Percentiles rank a stretch among this genome's conserved stretches.
Evolutionary conservation across 2,888 invertebrate genomes (phyloP).

Genomic region (Scotopteryx bipunctaria): DNA sequence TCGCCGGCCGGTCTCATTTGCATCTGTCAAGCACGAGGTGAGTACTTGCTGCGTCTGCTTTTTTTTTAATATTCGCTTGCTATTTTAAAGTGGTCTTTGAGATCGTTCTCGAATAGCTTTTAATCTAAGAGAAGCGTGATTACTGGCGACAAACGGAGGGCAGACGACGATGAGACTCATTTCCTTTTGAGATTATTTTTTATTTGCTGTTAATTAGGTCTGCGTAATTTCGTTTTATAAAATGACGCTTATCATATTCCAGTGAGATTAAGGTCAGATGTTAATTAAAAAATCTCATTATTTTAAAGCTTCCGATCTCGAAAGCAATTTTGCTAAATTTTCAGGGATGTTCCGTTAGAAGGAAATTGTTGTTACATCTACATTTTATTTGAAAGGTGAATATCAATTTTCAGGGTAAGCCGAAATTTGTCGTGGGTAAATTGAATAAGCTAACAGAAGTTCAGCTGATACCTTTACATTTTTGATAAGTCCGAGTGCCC

Average conservation of each 20-base stretch:
- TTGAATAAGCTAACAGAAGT: conserved; percentile 33
- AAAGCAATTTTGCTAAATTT: conserved; percentile 1
- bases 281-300: conserved; percentile 10
- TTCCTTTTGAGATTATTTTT: conserved; percentile 41
- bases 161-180: conserved; percentile 31
- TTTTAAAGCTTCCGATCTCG: not conserved
- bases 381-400: conserved; percentile 3
- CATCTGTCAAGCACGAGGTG: conserved; percentile 72
- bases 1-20: conserved; percentile 65
- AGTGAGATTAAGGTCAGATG: not conserved
- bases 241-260: not conserved
- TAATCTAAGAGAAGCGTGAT: conserved; percentile 48
- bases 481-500: conserved; percentile 31
- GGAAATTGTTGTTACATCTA: not conserved
- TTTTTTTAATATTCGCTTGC: conserved; percentile 55
- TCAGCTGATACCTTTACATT: conserved; percentile 32
- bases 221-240: conserved; percentile 14
- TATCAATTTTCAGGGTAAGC: conserved; percentile 23
- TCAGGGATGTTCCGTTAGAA: not conserved
- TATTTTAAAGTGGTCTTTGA: conserved; percentile 49
- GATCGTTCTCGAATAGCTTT: conserved; percentile 50
- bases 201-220: conserved; percentile 26
- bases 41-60: conserved; percentile 65
- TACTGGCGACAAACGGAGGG: conserved; percentile 43
- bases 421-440: conserved; percentile 29